These are phyloP conservation scores for Nudaria mundana DNA, from an alignment of 2,888 invertebrate species.

Conservation along the genomic window DNA sequence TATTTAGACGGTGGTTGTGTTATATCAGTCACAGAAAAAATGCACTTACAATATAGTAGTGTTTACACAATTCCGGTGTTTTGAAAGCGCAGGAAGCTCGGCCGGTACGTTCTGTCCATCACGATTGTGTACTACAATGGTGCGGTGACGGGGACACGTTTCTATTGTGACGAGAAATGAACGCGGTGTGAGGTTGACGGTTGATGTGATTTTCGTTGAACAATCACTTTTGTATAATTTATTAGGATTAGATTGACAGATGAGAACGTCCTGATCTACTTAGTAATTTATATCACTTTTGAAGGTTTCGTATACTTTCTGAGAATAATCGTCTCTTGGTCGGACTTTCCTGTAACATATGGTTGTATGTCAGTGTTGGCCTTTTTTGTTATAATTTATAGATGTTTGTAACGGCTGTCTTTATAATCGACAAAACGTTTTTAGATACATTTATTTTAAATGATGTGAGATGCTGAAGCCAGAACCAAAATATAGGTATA, in stretches of 20 bases:
- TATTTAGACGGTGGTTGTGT: slow-evolving; percentile 9
- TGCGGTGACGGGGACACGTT: slow-evolving; percentile 44
- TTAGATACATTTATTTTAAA: too few relatives aligned
- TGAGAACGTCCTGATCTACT: slow-evolving; percentile 7
- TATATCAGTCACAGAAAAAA: slow-evolving; percentile 11
- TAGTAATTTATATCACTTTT: too few relatives aligned
- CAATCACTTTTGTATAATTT: slow-evolving; percentile 37
- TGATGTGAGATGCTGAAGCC: too few relatives aligned
- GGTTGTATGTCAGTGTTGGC: too few relatives aligned
- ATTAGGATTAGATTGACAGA: slow-evolving; percentile 26
- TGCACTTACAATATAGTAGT: slow-evolving; percentile 50
- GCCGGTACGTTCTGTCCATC: slow-evolving; percentile 56
- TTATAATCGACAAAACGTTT: too few relatives aligned
- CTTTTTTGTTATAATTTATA: too few relatives aligned
- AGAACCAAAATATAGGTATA: too few relatives aligned
- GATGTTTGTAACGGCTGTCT: too few relatives aligned
- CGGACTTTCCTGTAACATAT: too few relatives aligned
- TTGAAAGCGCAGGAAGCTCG: slow-evolving; percentile 68
- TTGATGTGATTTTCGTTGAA: slow-evolving; percentile 34
- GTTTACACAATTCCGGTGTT: slow-evolving; percentile 58
- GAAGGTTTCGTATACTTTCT: too few relatives aligned
- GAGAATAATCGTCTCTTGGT: too few relatives aligned
- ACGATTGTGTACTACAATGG: slow-evolving; percentile 49
- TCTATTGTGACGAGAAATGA: slow-evolving; percentile 38
- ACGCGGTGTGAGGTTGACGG: slow-evolving; percentile 43